Evolutionary conservation across 2,113 vertebrate genomes (phyloP).

Genomic region (Jaculus jaculus): DNA sequence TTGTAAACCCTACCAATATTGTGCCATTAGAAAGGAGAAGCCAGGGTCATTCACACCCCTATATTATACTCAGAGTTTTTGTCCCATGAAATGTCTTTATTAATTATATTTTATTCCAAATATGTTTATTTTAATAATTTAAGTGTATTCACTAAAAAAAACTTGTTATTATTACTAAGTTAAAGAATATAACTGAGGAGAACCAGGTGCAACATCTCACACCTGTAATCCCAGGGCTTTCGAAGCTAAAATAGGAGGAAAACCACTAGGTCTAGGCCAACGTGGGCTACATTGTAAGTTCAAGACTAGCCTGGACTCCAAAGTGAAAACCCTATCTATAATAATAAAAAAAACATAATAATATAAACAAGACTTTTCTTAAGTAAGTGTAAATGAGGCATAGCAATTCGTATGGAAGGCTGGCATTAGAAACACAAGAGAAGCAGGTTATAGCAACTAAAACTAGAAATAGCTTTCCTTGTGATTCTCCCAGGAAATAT

Average conservation of each 20-base stretch:
- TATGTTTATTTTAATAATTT: not conserved
- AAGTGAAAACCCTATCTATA: no score
- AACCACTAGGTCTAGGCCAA: no score
- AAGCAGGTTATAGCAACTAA: not conserved
- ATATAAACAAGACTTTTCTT: not conserved
- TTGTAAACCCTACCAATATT: not conserved
- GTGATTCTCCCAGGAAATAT: not conserved
- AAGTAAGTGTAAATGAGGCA: not conserved
- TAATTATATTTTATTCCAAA: not conserved
- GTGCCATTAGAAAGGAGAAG: not conserved
- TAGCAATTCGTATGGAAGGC: not conserved
- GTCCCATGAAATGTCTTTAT: not conserved
- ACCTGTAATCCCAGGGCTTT: no score
- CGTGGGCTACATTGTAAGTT: no score
- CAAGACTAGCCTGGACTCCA: no score
- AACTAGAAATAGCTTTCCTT: not conserved
- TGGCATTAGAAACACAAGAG: not conserved
- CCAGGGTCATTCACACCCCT: not conserved
- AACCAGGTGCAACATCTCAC: no score
- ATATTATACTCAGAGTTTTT: not conserved
- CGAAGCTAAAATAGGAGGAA: no score
- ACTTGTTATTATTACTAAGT: not conserved
- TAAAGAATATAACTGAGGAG: not conserved
- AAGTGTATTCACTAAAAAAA: not conserved
- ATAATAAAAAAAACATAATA: not conserved